Base-by-base conservation (phyloP, 2,888 invertebrate species). In the Drosophila subsilvestris region DNA sequence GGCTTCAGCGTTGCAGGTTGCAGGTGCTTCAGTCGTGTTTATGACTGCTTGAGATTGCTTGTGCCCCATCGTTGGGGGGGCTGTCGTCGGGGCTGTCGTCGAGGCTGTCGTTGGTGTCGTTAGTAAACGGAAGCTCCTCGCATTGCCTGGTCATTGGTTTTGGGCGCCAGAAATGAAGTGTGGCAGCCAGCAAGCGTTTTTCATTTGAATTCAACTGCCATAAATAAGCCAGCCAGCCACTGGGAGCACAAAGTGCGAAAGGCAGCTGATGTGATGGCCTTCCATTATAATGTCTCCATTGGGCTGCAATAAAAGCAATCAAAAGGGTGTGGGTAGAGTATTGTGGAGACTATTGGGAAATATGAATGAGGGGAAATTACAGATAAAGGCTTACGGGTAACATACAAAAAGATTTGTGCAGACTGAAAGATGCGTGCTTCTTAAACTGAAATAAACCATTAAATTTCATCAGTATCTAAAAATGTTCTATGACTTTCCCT, bases 21-120 rank as follows among this genome's bases (percentile, higher is more conserved):
- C 79, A 85, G 81, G 79, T 82, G 88, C 79, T 60, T 48, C 74
- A 70, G 59, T 67, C 70, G 88, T 83, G 83, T 88, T 88, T 88
- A 85, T 88, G 82, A 88, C 77, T 82, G 62, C 86, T 83, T 78
- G 74, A 79, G 76, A 70, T 83, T 76, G 37, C 69, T 37, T 47
- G 43, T 49, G 25, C n/a, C 48, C 14, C 37, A 37, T 37, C 37
- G 27, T 9, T 27, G 27, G 47, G 45, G 20, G 63, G 18, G 47
- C 63, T 63, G 68, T 65, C 75, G 48, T 49, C 57, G 78, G 58
- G 32, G 0, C 14, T 71, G 87, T 66, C 74, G 74, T 76, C 14
- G 37, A 42, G 47, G 25, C 22, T 76, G 55, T 66, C 62, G 53
- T 57, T 53, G 78, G 61, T 71, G 87, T 66, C 76, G 74, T 76